Evolutionary conservation across 2,888 invertebrate genomes (phyloP).

Genomic region (Epinotia bilunana): DNA sequence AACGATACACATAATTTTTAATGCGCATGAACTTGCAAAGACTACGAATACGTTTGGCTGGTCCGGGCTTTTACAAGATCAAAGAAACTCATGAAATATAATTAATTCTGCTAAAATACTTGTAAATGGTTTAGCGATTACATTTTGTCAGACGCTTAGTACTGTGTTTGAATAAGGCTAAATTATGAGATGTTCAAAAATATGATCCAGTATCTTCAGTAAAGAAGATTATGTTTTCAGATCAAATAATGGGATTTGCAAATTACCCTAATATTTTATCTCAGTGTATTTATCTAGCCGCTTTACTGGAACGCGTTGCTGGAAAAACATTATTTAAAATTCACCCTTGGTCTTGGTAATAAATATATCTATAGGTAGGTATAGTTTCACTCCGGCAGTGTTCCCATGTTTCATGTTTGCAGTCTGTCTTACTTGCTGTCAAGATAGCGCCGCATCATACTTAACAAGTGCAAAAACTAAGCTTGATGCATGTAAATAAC

Average conservation of each 20-base stretch:
- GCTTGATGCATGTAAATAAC: constrained; percentile 3
- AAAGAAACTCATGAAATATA: constrained; percentile 29
- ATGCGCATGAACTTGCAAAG: constrained; percentile 27
- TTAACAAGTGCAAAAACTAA: constrained; percentile 22
- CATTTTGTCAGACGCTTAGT: constrained; percentile 18
- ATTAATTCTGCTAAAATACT: constrained; percentile 35
- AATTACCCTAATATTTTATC: constrained; percentile 13
- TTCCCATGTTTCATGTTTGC: constrained; percentile 7
- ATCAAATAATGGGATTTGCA: constrained; percentile 13
- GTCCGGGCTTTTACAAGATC: constrained; percentile 35
- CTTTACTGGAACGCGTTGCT: background rate
- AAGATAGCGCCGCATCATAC: constrained; percentile 22
- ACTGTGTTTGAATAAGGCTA: constrained; percentile 15
- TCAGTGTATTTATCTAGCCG: background rate
- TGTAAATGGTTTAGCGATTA: constrained; percentile 28
- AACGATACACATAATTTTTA: constrained; percentile 28
- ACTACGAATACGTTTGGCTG: constrained; percentile 23
- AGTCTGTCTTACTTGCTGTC: constrained; percentile 19
- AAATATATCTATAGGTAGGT: constrained; percentile 14
- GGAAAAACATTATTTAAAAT: constrained; percentile 9
- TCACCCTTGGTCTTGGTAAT: background rate
- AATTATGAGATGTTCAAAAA: constrained; percentile 26
- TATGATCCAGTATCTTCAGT: constrained; percentile 19
- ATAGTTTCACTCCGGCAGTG: background rate
- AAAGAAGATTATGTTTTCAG: constrained; percentile 26